phyloP scores from a whole-genome alignment of 92 coral and sea anemone genomes.

The Zoanthus sociatus region DNA sequence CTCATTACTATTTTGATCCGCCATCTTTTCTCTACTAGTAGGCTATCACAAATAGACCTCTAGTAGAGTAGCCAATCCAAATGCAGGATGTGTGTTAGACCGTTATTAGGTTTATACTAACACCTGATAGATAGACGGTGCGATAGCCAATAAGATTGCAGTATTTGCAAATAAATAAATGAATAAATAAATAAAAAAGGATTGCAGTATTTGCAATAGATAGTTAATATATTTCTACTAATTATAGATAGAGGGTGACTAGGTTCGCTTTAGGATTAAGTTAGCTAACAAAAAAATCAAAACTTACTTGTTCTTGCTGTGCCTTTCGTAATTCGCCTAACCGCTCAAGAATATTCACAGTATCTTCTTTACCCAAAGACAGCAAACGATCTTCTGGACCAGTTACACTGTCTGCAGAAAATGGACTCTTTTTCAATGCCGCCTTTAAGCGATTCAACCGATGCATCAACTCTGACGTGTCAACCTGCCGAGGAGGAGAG shows the following conservation, averaged over 20 bases:
- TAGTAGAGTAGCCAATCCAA: no score
- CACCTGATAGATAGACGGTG: background rate
- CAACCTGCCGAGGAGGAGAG: constrained; percentile 37
- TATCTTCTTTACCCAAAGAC: background rate
- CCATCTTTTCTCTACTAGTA: no score
- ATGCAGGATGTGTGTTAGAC: no score
- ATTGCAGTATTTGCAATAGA: no score
- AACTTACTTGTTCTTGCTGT: constrained; percentile 19
- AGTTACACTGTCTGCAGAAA: background rate
- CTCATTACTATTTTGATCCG: no score
- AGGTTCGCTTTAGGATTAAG: background rate
- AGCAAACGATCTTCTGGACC: background rate
- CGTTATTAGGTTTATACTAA: no score
- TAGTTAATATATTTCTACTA: no score
- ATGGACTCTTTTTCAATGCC: background rate
- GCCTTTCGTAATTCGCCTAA: background rate
- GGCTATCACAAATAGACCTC: no score
- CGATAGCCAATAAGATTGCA: no score
- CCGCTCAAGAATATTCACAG: background rate
- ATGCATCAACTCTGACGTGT: constrained; percentile 29
- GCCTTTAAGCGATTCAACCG: constrained; percentile 30
- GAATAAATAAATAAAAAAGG: no score
- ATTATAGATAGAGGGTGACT: background rate
- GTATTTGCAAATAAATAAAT: no score
- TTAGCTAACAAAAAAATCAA: background rate